Evolutionary conservation across 2,888 invertebrate genomes (phyloP).

Genomic region (Invenusta paracnida): DNA sequence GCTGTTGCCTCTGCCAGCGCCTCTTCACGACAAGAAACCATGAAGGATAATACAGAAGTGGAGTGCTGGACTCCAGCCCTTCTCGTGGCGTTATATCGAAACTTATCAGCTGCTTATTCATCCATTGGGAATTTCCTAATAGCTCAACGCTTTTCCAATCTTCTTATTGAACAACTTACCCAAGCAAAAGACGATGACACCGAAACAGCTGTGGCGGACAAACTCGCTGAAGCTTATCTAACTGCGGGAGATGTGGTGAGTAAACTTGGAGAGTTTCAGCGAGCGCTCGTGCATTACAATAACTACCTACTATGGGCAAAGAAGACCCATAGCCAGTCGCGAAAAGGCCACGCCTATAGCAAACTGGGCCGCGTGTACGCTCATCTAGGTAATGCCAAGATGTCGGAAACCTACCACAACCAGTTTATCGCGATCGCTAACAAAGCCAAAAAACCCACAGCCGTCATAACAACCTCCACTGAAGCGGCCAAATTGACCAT

Average conservation of each 20-base stretch:
- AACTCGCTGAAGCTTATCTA: background rate
- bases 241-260: background rate
- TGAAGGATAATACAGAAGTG: slow-evolving; percentile 48
- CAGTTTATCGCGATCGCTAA: background rate
- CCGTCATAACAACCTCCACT: background rate
- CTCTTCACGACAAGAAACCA: slow-evolving; percentile 46
- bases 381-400: background rate
- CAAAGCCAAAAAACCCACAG: background rate
- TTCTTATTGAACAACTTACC: background rate
- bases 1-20: slow-evolving; percentile 45
- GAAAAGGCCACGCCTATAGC: background rate
- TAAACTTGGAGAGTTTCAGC: slow-evolving; percentile 50
- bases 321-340: background rate
- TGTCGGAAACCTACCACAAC: slow-evolving; percentile 5
- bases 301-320: slow-evolving; percentile 51
- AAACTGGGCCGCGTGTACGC: background rate
- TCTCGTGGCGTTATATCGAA: slow-evolving; percentile 54
- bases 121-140: slow-evolving; percentile 51
- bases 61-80: slow-evolving; percentile 56
- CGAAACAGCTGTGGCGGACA: background rate
- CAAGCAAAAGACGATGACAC: no score
- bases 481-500: background rate
- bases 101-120: slow-evolving; percentile 57
- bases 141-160: slow-evolving; percentile 22
- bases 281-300: slow-evolving; percentile 53